phyloP scores from a whole-genome alignment of 2,113 vertebrate species.

The Myotis yumanensis region DNA sequence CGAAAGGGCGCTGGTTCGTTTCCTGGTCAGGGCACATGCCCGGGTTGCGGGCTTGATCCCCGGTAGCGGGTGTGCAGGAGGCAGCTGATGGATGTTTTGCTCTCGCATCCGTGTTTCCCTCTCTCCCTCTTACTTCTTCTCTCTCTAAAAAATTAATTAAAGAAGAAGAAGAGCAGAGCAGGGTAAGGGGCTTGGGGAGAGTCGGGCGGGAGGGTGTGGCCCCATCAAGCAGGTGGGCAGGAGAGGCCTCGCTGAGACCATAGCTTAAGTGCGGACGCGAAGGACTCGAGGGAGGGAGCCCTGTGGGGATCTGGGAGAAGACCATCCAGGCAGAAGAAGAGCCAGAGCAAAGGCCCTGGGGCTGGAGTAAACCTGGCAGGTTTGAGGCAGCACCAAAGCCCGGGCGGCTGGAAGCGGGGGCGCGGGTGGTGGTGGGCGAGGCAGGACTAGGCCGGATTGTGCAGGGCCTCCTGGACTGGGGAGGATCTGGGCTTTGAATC shows the following conservation, averaged over 20 bases:
- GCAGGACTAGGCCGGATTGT: not conserved
- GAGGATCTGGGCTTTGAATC: not conserved
- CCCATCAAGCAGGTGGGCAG: not conserved
- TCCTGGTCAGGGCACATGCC: too few relatives aligned
- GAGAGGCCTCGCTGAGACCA: not conserved
- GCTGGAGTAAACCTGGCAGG: not conserved
- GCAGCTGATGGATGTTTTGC: too few relatives aligned
- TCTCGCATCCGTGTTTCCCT: too few relatives aligned
- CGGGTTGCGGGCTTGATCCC: too few relatives aligned
- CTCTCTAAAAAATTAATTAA: too few relatives aligned
- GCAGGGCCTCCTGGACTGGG: accelerated
- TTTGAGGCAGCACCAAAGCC: not conserved
- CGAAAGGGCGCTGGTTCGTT: too few relatives aligned
- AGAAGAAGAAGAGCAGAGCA: not conserved
- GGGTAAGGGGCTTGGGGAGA: not conserved
- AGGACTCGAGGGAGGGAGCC: not conserved
- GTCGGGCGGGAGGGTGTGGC: not conserved
- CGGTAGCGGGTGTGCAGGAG: too few relatives aligned
- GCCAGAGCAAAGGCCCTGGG: not conserved
- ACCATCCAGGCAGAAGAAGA: not conserved
- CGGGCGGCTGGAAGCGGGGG: accelerated
- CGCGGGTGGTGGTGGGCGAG: not conserved
- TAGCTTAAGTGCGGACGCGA: not conserved
- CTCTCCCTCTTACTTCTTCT: too few relatives aligned
- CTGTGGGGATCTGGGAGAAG: not conserved